Evolutionary conservation across 2,113 vertebrate genomes (phyloP).

Genomic region (Scartelaos histophorus): DNA sequence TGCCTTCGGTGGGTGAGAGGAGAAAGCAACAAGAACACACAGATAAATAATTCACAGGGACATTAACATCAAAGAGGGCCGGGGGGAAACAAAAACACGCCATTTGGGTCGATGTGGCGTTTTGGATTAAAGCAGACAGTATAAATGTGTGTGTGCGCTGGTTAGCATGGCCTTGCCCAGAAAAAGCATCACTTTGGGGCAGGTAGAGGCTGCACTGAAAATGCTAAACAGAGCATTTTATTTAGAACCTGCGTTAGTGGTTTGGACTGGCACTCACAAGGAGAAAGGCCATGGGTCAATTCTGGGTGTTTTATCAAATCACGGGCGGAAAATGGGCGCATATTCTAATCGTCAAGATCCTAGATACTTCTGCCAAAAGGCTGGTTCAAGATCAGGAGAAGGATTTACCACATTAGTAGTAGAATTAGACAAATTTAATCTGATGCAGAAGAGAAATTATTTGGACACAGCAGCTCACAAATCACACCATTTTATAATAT

Average conservation of each 20-base stretch:
- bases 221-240: not conserved
- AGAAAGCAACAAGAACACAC: constrained; percentile 67
- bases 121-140: constrained; percentile 68
- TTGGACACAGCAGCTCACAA: no score
- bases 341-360: not conserved
- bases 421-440: no score
- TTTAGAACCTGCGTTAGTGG: not conserved
- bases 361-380: not conserved
- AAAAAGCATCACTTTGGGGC: constrained; percentile 28
- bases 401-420: no score
- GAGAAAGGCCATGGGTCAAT: not conserved
- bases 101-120: constrained; percentile 70
- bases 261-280: not conserved
- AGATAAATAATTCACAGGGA: constrained; percentile 78
- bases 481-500: no score
- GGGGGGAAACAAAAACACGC: constrained; percentile 69
- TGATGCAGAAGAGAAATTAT: no score
- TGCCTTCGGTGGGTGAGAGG: constrained; percentile 65
- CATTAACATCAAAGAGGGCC: constrained; percentile 77
- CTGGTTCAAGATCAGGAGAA: no score
- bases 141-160: constrained; percentile 22
- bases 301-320: not conserved
- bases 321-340: not conserved
- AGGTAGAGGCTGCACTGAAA: constrained; percentile 37
- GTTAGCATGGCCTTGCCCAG: constrained; percentile 42